These are phyloP conservation scores for Pseudeuparius sepicola DNA, from an alignment of 2,888 invertebrate genomes.

Conservation along the genomic window DNA sequence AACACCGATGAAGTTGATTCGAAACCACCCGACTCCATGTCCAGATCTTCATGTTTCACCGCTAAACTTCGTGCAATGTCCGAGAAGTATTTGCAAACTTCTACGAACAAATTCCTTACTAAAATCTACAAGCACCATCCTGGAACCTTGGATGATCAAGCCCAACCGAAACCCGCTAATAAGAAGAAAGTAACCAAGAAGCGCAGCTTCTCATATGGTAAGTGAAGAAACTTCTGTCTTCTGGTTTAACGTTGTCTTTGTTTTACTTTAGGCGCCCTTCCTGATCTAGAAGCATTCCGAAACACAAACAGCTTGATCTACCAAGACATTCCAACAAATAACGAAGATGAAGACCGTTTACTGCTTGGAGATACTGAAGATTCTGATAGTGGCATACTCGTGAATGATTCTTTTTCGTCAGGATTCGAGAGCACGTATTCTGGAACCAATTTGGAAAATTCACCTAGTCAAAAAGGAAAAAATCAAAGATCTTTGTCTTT, in stretches of 20 bases:
- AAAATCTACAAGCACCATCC: constrained; percentile 51
- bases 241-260: no score
- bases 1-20: constrained; percentile 2
- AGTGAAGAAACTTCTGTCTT: no score
- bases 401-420: constrained; percentile 55
- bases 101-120: constrained; percentile 57
- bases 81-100: constrained; percentile 59
- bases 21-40: constrained; percentile 10
- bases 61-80: constrained; percentile 64
- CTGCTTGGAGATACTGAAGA: constrained; percentile 55
- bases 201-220: constrained; percentile 65
- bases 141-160: constrained; percentile 30
- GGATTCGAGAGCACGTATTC: constrained; percentile 32
- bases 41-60: constrained; percentile 51
- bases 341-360: constrained; percentile 41
- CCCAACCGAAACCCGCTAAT: constrained; percentile 26
- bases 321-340: constrained; percentile 48
- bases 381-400: constrained; percentile 65
- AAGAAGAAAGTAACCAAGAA: constrained; percentile 41
- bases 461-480: constrained; percentile 22
- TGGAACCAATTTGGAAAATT: constrained; percentile 18
- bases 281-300: constrained; percentile 61
- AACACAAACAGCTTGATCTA: constrained; percentile 51
- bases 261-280: no score
- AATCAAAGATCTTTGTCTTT: constrained; percentile 46